A percentile compares a stretch with the other conserved stretches of the same genome.
Conservation (phyloP, 2,888 invertebrate species). For the Machimus rusticus region DNA sequence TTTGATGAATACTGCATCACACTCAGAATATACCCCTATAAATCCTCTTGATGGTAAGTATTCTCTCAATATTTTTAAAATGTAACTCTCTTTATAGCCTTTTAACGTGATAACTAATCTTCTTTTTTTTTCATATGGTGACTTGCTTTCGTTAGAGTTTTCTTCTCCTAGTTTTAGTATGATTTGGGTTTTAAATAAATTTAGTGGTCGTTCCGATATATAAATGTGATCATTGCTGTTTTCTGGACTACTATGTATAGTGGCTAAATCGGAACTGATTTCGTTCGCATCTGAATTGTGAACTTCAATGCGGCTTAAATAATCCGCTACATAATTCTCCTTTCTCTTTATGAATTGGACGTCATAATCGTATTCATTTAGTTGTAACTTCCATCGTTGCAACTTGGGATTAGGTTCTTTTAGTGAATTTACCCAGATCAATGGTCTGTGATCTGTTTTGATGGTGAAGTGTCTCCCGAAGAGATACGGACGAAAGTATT, state of each 20-base stretch:
- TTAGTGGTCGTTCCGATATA: neutral
- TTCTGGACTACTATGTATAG: neutral
- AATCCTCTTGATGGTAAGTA: neutral
- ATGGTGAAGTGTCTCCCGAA: conserved; percentile 27
- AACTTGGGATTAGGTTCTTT: conserved; percentile 58
- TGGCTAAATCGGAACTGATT: neutral
- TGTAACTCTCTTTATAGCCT: neutral
- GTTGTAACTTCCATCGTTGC: conserved; percentile 55
- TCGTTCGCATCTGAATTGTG: neutral
- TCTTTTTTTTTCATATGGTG: neutral
- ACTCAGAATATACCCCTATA: no score
- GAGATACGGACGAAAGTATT: conserved; percentile 35
- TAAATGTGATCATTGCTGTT: neutral
- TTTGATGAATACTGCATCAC: no score
- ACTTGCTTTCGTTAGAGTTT: neutral
- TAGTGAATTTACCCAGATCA: conserved; percentile 49
- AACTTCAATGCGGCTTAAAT: conserved; percentile 50
- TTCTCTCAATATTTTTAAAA: neutral
- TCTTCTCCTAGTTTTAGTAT: neutral
- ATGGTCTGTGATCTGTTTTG: conserved; percentile 28
- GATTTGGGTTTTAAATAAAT: neutral
- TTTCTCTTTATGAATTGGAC: conserved; percentile 51
- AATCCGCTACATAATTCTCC: conserved; percentile 44
- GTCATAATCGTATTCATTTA: conserved; percentile 45
- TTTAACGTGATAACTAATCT: neutral